These are phyloP conservation scores for Coregonus clupeaformis DNA, from an alignment of 2,113 vertebrate genomes.

Conservation along the genomic window DNA sequence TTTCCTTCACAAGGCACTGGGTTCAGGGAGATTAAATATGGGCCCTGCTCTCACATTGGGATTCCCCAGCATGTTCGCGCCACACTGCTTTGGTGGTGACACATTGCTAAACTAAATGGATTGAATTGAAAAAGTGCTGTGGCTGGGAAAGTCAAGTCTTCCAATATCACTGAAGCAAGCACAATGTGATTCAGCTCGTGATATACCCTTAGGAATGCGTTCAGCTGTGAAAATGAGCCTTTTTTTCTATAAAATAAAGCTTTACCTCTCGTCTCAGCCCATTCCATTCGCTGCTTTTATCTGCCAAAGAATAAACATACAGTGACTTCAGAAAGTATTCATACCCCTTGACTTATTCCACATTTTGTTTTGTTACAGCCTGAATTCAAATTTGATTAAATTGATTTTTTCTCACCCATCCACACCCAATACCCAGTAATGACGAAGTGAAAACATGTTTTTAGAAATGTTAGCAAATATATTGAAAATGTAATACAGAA, in stretches of 20 bases:
- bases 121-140: conserved; percentile 26
- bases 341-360: too few relatives aligned
- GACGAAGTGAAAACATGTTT: too few relatives aligned
- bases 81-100: conserved; percentile 20
- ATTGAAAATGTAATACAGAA: too few relatives aligned
- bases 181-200: conserved; percentile 30
- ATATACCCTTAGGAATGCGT: too few relatives aligned
- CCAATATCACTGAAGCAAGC: conserved; percentile 40
- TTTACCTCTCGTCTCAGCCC: background rate
- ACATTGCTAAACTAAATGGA: conserved; percentile 33
- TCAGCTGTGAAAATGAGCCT: too few relatives aligned
- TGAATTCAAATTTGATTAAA: too few relatives aligned
- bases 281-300: background rate
- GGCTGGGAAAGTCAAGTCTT: conserved; percentile 32
- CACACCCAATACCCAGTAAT: too few relatives aligned
- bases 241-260: background rate
- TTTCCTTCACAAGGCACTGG: background rate
- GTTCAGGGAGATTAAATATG: conserved; percentile 3
- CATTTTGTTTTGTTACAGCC: too few relatives aligned
- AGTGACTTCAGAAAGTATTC: too few relatives aligned
- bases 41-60: background rate
- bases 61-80: conserved; percentile 7
- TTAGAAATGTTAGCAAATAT: too few relatives aligned
- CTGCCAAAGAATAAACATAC: too few relatives aligned
- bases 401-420: too few relatives aligned